Base-by-base conservation (phyloP, 1,140 invertebrate species). In the Schlechtendalia chinensis region DNA sequence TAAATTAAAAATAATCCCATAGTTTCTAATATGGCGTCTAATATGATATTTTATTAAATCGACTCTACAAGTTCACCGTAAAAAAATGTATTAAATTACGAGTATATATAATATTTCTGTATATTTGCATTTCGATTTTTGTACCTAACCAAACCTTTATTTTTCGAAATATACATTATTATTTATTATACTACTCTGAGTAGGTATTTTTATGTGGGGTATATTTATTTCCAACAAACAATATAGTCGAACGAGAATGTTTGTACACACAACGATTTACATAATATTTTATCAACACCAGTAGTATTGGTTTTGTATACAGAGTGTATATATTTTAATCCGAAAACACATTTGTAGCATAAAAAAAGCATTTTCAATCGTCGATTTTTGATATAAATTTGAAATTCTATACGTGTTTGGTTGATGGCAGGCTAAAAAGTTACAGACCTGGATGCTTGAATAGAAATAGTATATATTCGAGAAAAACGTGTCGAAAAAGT, bases 231-330 rank as follows among this genome's bases (percentile, higher is more conserved):
- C 2, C 2, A 47, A 12, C 12, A 69, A 69, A 69, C 39, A 69
- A 50, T 50, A 50, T 50, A 50, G 11, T 24, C 67, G 47, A 69
- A 50, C 39, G 39, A 69, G 47, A 69, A 69, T 24, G 39, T 69
- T 69, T 27, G 65, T 47, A 47, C 39, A 71, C 10, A 11, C 22
- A 12, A 4, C 69, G 17, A 71, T 71, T 71, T 54, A 50, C 69
- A 71, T 71, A 71, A 71, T 71, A 71, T 71, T 71, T 71, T 53
- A 71, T 71, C 69, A 53, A 53, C 17, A 29, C 47, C 47, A 2
- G 1, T 50, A 5, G 65, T 53, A 53, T 27, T 71, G 69, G 47
- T 71, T 29, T 50, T 27, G 47, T 19, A 29, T 27, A 71, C 24
- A 0, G 16, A 27, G 47, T 29, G 47, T 71, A 71, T 71, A 69